A percentile compares a stretch with the other conserved stretches of the same genome.
Conservation (phyloP, 53 echinoderm and acorn worm species). For the Luidia sarsii region DNA sequence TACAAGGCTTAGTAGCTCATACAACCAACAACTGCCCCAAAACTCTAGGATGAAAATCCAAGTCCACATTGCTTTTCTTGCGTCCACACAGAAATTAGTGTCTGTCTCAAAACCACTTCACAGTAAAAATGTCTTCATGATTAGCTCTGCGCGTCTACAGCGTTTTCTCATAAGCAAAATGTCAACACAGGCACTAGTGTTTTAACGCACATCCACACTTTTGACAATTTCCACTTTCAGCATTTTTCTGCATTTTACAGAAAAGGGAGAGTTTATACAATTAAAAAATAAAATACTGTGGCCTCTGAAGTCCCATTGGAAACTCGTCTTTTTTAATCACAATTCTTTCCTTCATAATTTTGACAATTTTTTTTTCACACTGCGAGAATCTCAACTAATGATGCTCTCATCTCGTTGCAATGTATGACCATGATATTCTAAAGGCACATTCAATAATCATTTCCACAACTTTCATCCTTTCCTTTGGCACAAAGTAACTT, state of each 20-base stretch:
- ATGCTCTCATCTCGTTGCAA: neutral
- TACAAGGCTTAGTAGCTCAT: constrained; percentile 13
- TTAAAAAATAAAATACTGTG: neutral
- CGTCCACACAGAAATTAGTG: neutral
- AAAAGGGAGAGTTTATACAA: neutral
- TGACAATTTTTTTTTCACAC: neutral
- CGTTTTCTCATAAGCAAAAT: neutral
- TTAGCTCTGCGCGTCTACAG: neutral
- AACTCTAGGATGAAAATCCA: no score
- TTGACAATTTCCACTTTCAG: neutral
- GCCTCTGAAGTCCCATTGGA: neutral
- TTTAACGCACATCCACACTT: neutral
- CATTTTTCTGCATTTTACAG: neutral
- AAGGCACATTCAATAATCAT: neutral
- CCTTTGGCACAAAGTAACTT: neutral
- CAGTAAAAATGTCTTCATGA: neutral
- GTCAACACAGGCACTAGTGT: neutral
- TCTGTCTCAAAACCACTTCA: neutral
- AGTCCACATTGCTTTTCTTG: neutral
- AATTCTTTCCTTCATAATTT: neutral
- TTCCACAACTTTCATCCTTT: neutral
- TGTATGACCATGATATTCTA: neutral
- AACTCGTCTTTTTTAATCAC: neutral
- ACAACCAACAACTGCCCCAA: neutral
- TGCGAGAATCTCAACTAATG: neutral